phyloP scores from a whole-genome alignment of 2,888 invertebrate species.

The Drosophila rubida region DNA sequence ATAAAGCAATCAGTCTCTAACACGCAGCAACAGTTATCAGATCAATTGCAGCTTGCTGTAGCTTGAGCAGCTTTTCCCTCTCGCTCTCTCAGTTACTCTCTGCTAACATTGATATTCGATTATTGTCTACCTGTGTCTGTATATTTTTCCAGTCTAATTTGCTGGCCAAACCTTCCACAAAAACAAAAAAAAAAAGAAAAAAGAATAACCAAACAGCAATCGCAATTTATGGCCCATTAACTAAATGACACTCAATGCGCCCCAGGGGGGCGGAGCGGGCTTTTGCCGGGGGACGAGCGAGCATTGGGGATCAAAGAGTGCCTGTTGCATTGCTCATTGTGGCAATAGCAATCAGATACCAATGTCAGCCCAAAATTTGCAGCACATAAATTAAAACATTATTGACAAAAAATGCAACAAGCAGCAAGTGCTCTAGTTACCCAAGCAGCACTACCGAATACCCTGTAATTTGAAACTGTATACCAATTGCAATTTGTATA shows the following conservation, averaged over 20 bases:
- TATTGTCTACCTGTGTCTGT: constrained; percentile 14
- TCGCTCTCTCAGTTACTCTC: neutral
- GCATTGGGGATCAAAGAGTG: neutral
- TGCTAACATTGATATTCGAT: constrained; percentile 14
- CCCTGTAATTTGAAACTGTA: neutral
- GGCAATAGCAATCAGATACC: constrained; percentile 35
- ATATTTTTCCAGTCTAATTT: constrained; percentile 45
- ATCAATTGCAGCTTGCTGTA: neutral
- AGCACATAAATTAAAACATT: constrained; percentile 76
- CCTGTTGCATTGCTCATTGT: constrained; percentile 23
- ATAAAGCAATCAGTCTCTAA: too few species aligned
- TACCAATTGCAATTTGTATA: too few species aligned
- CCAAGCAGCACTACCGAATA: neutral
- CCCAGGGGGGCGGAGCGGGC: constrained; percentile 49
- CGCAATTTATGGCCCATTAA: constrained; percentile 73
- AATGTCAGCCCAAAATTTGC: constrained; percentile 44
- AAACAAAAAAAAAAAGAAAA: neutral
- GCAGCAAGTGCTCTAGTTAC: neutral
- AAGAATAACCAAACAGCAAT: constrained; percentile 7
- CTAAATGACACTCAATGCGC: constrained; percentile 74
- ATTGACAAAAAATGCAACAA: constrained; percentile 19
- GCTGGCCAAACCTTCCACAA: constrained; percentile 22
- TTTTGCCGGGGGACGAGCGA: neutral
- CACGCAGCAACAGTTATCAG: neutral
- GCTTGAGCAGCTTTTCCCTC: neutral